Percentiles rank a stretch among this genome's conserved stretches.
Evolutionary conservation across 2,888 invertebrate genomes (phyloP).

Genomic region (Galeopsomyia nigrocyanea): DNA sequence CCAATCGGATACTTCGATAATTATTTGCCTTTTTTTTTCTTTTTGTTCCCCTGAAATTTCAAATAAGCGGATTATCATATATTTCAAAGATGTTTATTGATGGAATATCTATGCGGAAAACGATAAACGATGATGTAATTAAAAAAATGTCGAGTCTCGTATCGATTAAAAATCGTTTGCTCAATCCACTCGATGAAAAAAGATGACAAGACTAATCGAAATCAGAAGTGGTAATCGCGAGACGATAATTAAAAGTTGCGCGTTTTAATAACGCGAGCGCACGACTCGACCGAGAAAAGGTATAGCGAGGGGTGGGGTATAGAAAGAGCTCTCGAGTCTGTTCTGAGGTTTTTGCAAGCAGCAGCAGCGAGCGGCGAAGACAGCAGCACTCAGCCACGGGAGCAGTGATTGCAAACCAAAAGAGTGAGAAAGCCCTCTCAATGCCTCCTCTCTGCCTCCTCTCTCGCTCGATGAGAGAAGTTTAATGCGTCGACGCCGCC

Average conservation of each 20-base stretch:
- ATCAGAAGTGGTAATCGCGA: slow-evolving; percentile 16
- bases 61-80: no score
- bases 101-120: no score
- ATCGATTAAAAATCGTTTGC: background rate
- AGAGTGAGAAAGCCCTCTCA: slow-evolving; percentile 16
- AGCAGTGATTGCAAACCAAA: slow-evolving; percentile 20
- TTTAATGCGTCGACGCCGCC: slow-evolving; percentile 46
- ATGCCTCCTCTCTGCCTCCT: no score
- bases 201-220: background rate
- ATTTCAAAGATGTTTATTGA: no score
- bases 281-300: background rate
- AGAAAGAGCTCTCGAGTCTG: slow-evolving; percentile 1
- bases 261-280: slow-evolving; percentile 27
- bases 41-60: no score
- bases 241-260: slow-evolving; percentile 31
- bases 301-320: background rate
- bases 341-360: background rate
- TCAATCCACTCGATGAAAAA: background rate
- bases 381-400: no score
- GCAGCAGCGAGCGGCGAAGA: background rate
- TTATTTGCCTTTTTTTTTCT: no score
- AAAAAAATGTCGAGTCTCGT: no score
- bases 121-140: no score
- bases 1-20: background rate
- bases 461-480: slow-evolving; percentile 47